A percentile compares a stretch with the other conserved stretches of the same genome.
phyloP scores from a whole-genome alignment of 2,797 vertebrate species.

The Bovichtus diacanthus region DNA sequence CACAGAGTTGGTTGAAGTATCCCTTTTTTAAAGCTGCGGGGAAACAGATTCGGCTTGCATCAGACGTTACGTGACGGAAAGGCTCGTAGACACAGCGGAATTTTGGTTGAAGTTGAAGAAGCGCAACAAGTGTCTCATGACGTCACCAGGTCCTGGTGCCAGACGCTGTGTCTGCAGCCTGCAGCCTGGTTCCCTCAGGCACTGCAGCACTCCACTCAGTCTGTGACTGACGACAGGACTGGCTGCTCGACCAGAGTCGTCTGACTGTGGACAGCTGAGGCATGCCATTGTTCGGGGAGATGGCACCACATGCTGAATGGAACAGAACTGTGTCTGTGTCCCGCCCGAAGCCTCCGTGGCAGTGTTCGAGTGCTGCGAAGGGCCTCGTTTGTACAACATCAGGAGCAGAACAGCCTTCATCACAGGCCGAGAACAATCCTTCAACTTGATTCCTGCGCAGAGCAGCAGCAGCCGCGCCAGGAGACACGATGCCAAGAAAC shows the following conservation, averaged over 20 bases:
- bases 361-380: slow-evolving; percentile 19
- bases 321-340: slow-evolving; percentile 32
- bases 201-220: slow-evolving; percentile 8
- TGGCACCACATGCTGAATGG: slow-evolving; percentile 40
- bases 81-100: too few relatives aligned
- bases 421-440: slow-evolving; percentile 21
- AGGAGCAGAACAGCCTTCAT: slow-evolving; percentile 53
- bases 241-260: slow-evolving; percentile 11
- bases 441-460: slow-evolving; percentile 19
- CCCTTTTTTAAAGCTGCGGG: too few relatives aligned
- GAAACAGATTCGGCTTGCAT: too few relatives aligned
- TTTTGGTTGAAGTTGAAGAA: too few relatives aligned
- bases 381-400: slow-evolving; percentile 41
- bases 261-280: slow-evolving; percentile 57
- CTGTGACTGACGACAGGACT: slow-evolving; percentile 16
- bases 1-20: too few relatives aligned
- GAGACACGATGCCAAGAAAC: neutral
- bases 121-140: neutral
- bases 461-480: neutral
- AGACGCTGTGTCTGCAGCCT: slow-evolving; percentile 25
- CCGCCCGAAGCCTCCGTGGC: slow-evolving; percentile 18
- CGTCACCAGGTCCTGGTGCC: neutral
- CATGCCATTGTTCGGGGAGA: slow-evolving; percentile 45
- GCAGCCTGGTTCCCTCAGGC: slow-evolving; percentile 25
- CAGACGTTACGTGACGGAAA: too few relatives aligned